Evolutionary conservation across 1,140 invertebrate species (phyloP), one percentile per base, ranked within the genome.

Genomic region (Drosophila kikkawai): DNA sequence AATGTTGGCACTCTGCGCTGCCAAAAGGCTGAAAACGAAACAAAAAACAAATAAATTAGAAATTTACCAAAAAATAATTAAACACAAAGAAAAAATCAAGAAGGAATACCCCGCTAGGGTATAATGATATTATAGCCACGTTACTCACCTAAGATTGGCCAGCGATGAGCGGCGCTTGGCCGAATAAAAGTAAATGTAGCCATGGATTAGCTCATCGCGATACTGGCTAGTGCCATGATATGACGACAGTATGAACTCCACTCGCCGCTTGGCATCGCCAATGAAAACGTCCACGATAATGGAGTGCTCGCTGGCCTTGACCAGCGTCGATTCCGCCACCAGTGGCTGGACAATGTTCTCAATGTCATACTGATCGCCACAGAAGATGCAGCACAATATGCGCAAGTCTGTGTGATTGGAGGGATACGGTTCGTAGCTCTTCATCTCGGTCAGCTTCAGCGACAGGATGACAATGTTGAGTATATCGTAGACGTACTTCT

Each of bases 321-420:
- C 96, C 93, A 97, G 97, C 65, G 96, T 96, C 59, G 97, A 97
- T 92, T 99, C 97, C 85, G 96, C 96, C 42, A 99, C 94, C 63
- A 99, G 93, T 2, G 98, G 98, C 39, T 96, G 96, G 17, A 99
- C 94, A 50, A 99, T 96, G 75, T 97, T 96, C 93, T 98, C 98
- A 44, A 98, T 95, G 2, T 96, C 96, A 91, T 97, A 99, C 15
- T 97, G 97, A 94, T 99, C 98, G 47, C 98, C 98, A 94, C 98
- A 99, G 93, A 99, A 98, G 95, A 99, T 96, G 93, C 98, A 99
- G 95, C 99, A 97, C 84, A 99, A 97, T 93, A 99, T 97, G 79
- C 96, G 96, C 84, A 91, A 59, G 79, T 93, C 92, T 9, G 91
- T 91, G 45, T 92, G 91, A 68, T 91, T 94, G 83, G 84, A 79